Percentiles rank a stretch among this genome's conserved stretches.
These are phyloP conservation scores for Micrasema longulum DNA, from an alignment of 1,140 invertebrate species.

Conservation along the genomic window DNA sequence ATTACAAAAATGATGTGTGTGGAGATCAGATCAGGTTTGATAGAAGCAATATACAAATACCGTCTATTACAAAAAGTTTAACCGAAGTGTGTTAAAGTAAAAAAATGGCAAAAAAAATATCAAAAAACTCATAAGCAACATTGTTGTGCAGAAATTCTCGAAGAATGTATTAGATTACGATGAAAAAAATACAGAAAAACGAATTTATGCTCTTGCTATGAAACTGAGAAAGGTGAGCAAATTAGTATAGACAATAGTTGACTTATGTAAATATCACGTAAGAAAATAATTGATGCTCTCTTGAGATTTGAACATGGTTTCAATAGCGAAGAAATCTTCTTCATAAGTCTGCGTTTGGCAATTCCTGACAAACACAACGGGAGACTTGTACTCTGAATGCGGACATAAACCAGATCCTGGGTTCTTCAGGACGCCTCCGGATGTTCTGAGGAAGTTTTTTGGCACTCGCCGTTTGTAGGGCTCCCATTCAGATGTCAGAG, in stretches of 20 bases:
- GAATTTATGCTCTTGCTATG: too few relatives aligned
- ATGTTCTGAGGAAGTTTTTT: slow-evolving; percentile 60
- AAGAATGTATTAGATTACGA: too few relatives aligned
- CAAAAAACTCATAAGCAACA: too few relatives aligned
- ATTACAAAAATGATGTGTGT: too few relatives aligned
- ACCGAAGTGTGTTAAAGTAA: too few relatives aligned
- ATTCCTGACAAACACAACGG: slow-evolving; percentile 49
- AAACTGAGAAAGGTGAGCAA: neutral
- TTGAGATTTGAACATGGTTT: slow-evolving; percentile 38
- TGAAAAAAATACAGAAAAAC: too few relatives aligned
- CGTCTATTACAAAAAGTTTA: too few relatives aligned
- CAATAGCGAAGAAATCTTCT: slow-evolving; percentile 51
- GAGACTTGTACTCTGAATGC: slow-evolving; percentile 47
- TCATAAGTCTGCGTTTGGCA: slow-evolving; percentile 56
- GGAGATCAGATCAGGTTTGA: too few relatives aligned
- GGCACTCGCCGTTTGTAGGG: slow-evolving; percentile 69
- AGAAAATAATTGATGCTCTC: neutral
- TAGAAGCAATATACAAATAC: too few relatives aligned
- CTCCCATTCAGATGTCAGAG: slow-evolving; percentile 69
- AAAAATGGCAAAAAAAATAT: too few relatives aligned
- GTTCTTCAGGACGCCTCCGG: slow-evolving; percentile 48
- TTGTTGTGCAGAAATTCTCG: too few relatives aligned
- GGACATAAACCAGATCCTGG: slow-evolving; percentile 37
- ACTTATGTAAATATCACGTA: slow-evolving; percentile 43
- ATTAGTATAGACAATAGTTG: too few relatives aligned